Evolutionary conservation across 1,140 invertebrate genomes (phyloP).

Genomic region (Anoplophora glabripennis): DNA sequence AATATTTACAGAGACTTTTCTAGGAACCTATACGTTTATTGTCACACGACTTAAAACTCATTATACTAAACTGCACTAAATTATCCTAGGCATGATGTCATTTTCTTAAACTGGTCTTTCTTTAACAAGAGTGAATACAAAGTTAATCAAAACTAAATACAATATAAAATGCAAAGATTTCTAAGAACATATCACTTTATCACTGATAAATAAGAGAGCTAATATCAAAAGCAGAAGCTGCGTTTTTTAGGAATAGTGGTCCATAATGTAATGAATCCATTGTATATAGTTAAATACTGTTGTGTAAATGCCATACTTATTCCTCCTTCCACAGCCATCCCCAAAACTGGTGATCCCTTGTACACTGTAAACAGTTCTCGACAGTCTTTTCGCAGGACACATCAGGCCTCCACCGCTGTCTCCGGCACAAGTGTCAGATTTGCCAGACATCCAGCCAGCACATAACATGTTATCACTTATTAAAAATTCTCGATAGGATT

Average conservation of each 20-base stretch:
- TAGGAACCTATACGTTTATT: too few species aligned
- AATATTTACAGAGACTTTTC: too few species aligned
- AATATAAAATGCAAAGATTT: too few species aligned
- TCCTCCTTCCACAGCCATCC: slow-evolving; percentile 85
- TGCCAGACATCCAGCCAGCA: slow-evolving; percentile 73
- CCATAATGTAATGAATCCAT: slow-evolving; percentile 75
- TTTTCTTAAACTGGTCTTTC: too few species aligned
- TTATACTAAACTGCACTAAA: too few species aligned
- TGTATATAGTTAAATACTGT: slow-evolving; percentile 79
- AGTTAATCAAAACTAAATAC: too few species aligned
- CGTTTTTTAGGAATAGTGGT: slow-evolving; percentile 36
- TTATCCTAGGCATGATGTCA: too few species aligned
- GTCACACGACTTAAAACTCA: too few species aligned
- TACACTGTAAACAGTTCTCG: slow-evolving; percentile 53
- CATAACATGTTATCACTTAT: slow-evolving; percentile 90
- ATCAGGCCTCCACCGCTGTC: slow-evolving; percentile 86
- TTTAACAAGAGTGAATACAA: too few species aligned
- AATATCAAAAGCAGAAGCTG: too few species aligned
- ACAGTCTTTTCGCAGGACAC: slow-evolving; percentile 51
- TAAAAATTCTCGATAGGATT: slow-evolving; percentile 73
- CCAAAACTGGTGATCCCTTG: slow-evolving; percentile 94
- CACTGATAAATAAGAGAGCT: too few species aligned
- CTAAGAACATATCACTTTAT: too few species aligned
- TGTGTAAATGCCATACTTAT: slow-evolving; percentile 91
- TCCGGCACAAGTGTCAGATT: slow-evolving; percentile 81